Base-by-base conservation (phyloP, 2,888 invertebrate genomes). In the Euphydryas editha region DNA sequence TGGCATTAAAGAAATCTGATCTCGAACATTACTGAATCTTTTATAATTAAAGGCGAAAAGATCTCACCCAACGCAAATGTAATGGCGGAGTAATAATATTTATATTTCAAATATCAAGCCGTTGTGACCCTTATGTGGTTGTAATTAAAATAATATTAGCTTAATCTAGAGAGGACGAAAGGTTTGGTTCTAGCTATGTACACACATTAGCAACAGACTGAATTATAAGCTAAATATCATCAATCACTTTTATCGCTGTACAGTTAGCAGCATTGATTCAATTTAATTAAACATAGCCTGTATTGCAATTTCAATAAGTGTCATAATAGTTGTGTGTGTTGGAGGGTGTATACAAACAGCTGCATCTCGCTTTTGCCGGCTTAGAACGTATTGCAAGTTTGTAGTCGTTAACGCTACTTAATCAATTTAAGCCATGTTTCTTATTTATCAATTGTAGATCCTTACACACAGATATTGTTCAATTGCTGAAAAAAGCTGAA, bases 151-250 rank as follows among this genome's bases (percentile, higher is more conserved):
- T 59, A 30, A 18, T 30, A 46, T 44, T 46, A 17, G 30, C 24
- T 46, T 24, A 11, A 44, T 15, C 17, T 59, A 15, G 44, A 11
- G 46, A 24, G n/a, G 18, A 17, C 15, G n/a, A 46, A 46, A 46
- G 59, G 30, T 24, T 46, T 64, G 2, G 11, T 20, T 21, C 47
- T 18, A 55, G 60, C 58, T 62, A 61, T 62, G 63, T 68, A 72
- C 66, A 74, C 72, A 72, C 70, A 71, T 70, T 70, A 74, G 68
- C 71, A 58, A 42, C 67, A 69, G 69, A 63, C n/a, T 30, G 36
- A 54, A 54, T 36, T 36, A 17, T 54, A 67, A 68, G 67, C 69
- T 68, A 68, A 70, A 73, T 69, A 71, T 65, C 68, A 73, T 73
- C 71, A 73, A 73, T 73, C 73, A 73, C 56, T 15, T 17, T 4